Evolutionary conservation across 2,797 vertebrate genomes (phyloP).

Genomic region (Microctenopoma steveboyesi): DNA sequence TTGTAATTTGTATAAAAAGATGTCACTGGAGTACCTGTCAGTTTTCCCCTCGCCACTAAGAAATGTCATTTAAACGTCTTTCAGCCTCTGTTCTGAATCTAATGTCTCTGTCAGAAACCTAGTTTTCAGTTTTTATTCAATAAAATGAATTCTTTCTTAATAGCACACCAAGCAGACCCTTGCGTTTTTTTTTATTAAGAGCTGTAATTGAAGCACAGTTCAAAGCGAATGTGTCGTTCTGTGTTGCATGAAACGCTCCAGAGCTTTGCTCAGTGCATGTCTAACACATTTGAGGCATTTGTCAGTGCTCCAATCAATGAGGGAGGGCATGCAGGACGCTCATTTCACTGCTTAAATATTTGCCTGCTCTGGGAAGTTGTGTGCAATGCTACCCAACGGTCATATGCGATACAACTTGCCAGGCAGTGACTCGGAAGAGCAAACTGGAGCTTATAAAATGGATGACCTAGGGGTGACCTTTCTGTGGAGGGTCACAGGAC

Average conservation of each 20-base stretch:
- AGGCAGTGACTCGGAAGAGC: conserved; percentile 37
- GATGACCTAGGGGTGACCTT: conserved; percentile 46
- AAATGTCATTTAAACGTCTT: conserved; percentile 55
- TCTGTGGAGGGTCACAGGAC: conserved; percentile 44
- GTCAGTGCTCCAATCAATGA: conserved; percentile 46
- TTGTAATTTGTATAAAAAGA: conserved; percentile 60
- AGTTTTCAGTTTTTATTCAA: conserved; percentile 66
- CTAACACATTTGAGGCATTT: conserved; percentile 51
- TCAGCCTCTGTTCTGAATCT: conserved; percentile 58
- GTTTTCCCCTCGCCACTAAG: conserved; percentile 9
- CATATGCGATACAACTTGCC: conserved; percentile 50
- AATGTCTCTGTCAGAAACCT: conserved; percentile 64
- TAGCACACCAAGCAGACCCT: conserved; percentile 68
- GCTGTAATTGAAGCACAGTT: conserved; percentile 25
- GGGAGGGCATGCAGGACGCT: conserved; percentile 27
- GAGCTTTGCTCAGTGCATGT: conserved; percentile 70
- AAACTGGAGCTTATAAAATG: conserved; percentile 40
- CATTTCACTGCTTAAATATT: conserved; percentile 56
- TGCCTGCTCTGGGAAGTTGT: conserved; percentile 59
- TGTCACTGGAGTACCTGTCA: conserved; percentile 55
- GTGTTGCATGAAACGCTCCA: conserved; percentile 55
- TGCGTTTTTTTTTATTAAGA: conserved; percentile 68
- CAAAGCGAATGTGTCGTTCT: conserved; percentile 35
- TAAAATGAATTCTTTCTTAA: conserved; percentile 77
- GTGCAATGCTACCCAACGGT: conserved; percentile 57